Base-by-base conservation (phyloP, 2,797 vertebrate species). In the Austrolebias charrua region DNA sequence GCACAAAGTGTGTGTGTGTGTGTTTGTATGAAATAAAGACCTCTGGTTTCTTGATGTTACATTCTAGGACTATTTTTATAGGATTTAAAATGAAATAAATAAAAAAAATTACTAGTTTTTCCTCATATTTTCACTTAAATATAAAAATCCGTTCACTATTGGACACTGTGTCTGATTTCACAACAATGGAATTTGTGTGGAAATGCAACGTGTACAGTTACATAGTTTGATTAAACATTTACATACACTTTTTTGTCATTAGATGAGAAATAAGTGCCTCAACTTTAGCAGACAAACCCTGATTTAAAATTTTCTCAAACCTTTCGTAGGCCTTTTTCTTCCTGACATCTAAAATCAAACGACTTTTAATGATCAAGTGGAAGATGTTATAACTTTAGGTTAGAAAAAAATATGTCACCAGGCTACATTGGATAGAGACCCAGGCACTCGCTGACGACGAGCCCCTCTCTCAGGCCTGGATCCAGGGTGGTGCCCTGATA, bases 221-320 rank as follows among this genome's bases (percentile, higher is more conserved):
- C 40, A 54, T 12, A 61, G 18, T 47, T 28, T n/a, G 18, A 46
- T 46, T 62, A 20, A 53, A 55, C 31, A 19, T 12, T 18, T 45
- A 10, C 2, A 35, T 6, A 45, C 50, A 5, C 4, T 15, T 10
- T 43, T 31, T 3, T 4, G 14, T 7, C 3, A 5, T 2, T n/a
- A 56, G 16, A 4, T 44, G 44, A 29, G n/a, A n/a, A 13, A 40
- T 12, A 11, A 4, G 38, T 40, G 38, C 12, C 11, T 4, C 11
- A 13, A 13, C 38, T 40, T 13, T 40, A 12, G 38, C 11, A 40
- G 11, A 40, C 10, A 40, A 12, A 40, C 11, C 4, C 38, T 2
- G 38, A 40, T 40, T 40, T 40, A 40, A 40, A 13, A 40, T 4
- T 11, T 4, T 40, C 10, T 3, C 38, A 40, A 40, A 40, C 11